A percentile compares a stretch with the other conserved stretches of the same genome.
These are phyloP conservation scores for Psilopsiagon aymara DNA, from an alignment of 2,113 vertebrate genomes.

Conservation along the genomic window DNA sequence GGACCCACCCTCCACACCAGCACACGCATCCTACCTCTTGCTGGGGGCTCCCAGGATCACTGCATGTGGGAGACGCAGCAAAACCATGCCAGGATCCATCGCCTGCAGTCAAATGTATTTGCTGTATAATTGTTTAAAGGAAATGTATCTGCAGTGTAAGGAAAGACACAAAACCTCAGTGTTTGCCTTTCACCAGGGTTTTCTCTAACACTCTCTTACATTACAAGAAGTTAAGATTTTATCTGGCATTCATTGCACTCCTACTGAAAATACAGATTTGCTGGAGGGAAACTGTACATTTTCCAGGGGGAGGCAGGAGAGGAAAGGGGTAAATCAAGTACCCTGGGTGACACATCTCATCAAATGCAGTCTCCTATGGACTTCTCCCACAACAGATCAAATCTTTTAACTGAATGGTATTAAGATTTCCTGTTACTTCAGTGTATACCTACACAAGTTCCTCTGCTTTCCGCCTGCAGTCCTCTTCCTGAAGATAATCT, in stretches of 20 bases:
- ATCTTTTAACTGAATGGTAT: background rate
- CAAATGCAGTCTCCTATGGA: background rate
- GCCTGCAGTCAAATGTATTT: too few species aligned
- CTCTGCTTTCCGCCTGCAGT: background rate
- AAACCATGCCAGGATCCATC: background rate
- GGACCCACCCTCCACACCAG: background rate
- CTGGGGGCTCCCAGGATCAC: background rate
- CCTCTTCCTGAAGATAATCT: background rate
- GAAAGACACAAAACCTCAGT: background rate
- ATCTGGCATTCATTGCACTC: background rate
- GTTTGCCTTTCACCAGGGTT: background rate
- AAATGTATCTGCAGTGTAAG: background rate
- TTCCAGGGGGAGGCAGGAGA: background rate
- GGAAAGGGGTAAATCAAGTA: background rate
- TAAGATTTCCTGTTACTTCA: background rate
- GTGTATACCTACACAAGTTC: background rate
- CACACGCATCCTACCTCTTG: rapidly evolving
- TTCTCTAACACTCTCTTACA: background rate
- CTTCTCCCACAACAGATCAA: background rate
- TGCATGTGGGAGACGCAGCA: rapidly evolving
- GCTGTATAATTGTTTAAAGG: rapidly evolving
- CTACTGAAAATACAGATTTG: background rate
- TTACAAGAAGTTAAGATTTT: background rate
- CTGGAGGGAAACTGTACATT: background rate
- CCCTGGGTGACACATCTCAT: background rate